Percentiles rank a stretch among this genome's conserved stretches.
These are phyloP conservation scores for Phaedon cochleariae DNA, from an alignment of 2,888 invertebrate species.

Conservation along the genomic window DNA sequence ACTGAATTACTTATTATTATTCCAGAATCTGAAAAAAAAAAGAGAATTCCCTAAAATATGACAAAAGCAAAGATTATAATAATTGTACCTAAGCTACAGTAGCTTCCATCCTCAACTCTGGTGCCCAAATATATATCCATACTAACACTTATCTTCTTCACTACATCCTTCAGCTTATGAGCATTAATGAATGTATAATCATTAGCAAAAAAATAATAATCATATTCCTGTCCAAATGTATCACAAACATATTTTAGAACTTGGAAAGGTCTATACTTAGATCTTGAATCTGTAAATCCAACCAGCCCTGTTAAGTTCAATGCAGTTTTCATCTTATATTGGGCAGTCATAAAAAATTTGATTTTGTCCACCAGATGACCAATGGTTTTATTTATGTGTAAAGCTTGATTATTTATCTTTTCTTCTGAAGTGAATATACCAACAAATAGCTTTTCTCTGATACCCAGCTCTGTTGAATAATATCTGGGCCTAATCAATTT, in stretches of 20 bases:
- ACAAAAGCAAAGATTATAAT: too few relatives aligned
- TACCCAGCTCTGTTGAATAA: slow-evolving; percentile 94
- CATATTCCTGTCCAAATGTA: slow-evolving; percentile 88
- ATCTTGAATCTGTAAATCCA: slow-evolving; percentile 83
- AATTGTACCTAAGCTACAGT: slow-evolving; percentile 73
- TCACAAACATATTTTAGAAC: slow-evolving; percentile 89
- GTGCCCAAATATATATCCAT: slow-evolving; percentile 87
- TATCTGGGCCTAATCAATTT: slow-evolving; percentile 86
- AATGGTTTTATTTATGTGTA: slow-evolving; percentile 90
- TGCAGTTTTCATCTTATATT: slow-evolving; percentile 57
- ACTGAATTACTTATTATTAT: slow-evolving; percentile 89
- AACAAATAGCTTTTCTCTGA: slow-evolving; percentile 87
- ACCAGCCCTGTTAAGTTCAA: slow-evolving; percentile 69
- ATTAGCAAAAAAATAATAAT: slow-evolving; percentile 89
- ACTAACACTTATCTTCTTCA: slow-evolving; percentile 82
- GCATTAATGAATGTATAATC: slow-evolving; percentile 89
- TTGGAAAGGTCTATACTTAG: slow-evolving; percentile 83
- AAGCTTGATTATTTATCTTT: slow-evolving; percentile 75
- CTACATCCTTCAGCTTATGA: slow-evolving; percentile 74
- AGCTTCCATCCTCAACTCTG: slow-evolving; percentile 68
- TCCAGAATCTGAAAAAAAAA: slow-evolving; percentile 73
- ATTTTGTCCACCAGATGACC: slow-evolving; percentile 85
- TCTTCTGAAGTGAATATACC: slow-evolving; percentile 83
- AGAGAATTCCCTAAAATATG: too few relatives aligned
- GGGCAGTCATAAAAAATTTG: slow-evolving; percentile 64